Evolutionary conservation across 2,113 vertebrate species (phyloP).

Genomic region (Coptodon bakossiorum): DNA sequence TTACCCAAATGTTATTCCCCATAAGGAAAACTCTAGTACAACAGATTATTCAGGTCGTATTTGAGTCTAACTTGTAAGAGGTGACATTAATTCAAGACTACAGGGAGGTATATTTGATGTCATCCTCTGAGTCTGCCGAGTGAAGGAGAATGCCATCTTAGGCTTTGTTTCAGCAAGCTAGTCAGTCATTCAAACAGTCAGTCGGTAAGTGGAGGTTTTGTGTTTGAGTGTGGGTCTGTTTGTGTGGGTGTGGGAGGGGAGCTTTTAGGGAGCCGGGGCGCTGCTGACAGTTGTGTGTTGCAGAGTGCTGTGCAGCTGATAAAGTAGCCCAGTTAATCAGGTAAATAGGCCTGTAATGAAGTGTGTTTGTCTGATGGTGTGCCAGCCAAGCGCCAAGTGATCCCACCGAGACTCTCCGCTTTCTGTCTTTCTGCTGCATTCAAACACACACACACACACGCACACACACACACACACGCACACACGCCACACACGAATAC

Average conservation of each 20-base stretch:
- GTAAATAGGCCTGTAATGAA: conserved; percentile 68
- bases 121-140: background rate
- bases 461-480: background rate
- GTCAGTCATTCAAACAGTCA: background rate
- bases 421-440: conserved; percentile 27
- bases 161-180: background rate
- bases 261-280: background rate
- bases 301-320: conserved; percentile 41
- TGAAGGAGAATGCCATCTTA: background rate
- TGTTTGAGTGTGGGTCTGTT: background rate
- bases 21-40: background rate
- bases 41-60: conserved; percentile 24
- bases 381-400: conserved; percentile 35
- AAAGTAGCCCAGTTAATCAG: conserved; percentile 64
- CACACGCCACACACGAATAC: background rate
- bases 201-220: background rate
- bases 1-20: conserved; percentile 47
- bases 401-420: conserved; percentile 58
- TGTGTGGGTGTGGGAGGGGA: background rate
- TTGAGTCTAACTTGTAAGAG: conserved; percentile 23
- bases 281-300: conserved; percentile 24
- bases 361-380: conserved; percentile 50
- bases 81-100: conserved; percentile 41
- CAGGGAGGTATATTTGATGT: conserved; percentile 44
- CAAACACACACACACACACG: no score